phyloP scores from a whole-genome alignment of 2,797 vertebrate species.

The Pogonophryne albipinna region DNA sequence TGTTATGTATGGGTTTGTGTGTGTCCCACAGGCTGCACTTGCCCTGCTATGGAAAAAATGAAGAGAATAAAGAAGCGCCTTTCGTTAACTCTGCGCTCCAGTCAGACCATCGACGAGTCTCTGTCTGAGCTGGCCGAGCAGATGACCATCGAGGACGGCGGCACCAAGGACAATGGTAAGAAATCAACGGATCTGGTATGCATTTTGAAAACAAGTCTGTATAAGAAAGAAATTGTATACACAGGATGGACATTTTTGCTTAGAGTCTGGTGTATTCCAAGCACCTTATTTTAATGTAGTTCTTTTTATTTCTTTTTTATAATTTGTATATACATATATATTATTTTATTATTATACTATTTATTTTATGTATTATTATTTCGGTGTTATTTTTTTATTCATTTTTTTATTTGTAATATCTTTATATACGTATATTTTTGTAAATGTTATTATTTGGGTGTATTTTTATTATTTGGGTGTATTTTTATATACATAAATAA shows the following conservation, averaged over 20 bases:
- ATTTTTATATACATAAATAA: no score
- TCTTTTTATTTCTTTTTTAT: no score
- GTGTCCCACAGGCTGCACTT: slow-evolving; percentile 50
- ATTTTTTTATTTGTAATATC: no score
- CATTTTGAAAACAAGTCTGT: not conserved
- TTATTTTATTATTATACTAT: no score
- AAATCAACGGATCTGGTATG: not conserved
- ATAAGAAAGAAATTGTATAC: not conserved
- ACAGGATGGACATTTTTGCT: no score
- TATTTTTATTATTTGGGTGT: no score
- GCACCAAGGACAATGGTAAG: slow-evolving; percentile 96
- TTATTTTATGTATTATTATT: no score
- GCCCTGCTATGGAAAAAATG: slow-evolving; percentile 90
- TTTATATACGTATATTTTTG: no score
- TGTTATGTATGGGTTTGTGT: slow-evolving; percentile 18
- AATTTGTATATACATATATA: no score
- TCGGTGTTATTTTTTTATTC: no score
- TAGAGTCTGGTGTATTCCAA: not conserved
- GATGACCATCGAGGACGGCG: slow-evolving; percentile 98
- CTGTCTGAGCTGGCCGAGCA: slow-evolving; percentile 97
- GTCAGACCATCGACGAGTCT: slow-evolving; percentile 97
- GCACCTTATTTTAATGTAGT: not conserved
- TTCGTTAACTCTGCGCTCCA: slow-evolving; percentile 95
- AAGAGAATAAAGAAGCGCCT: slow-evolving; percentile 98
- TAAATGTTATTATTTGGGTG: no score